Base-by-base conservation (phyloP, 2,113 vertebrate genomes). In the Scomber japonicus region DNA sequence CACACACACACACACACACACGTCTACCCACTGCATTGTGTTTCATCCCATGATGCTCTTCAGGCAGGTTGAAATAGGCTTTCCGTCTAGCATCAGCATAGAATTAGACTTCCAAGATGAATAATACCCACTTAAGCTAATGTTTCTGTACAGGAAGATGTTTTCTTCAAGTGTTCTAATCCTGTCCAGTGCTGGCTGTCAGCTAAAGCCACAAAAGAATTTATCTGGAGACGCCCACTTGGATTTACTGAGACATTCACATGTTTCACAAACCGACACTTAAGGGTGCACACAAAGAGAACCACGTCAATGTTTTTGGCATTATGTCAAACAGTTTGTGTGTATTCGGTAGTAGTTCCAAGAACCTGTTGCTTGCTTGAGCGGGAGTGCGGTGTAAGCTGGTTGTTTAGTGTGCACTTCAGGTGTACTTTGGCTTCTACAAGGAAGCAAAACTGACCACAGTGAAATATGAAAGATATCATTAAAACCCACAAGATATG, bases 211-310 rank as follows among this genome's bases (percentile, higher is more conserved):
- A 55, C 64, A 68, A 0, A 69, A 65, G 57, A 81, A 85, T 82
- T 56, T 4, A 59, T 56, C 7, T 54, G 50, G 53, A 82, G 64
- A 81, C 73, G 71, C 80, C 72, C 59, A 54, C 50, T 19, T 64
- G 48, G 45, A 50, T 62, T 82, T 62, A 19, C 45, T 56, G 67
- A 73, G 48, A 69, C 53, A 17, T 45, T 76, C 14, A 9, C 81
- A 78, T 82, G 46, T 65, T 88, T 88, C 68, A 55, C 50, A 45
- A 86, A 87, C 65, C 62, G n/a, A 60, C 55, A 78, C 31, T 86
- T 67, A 50, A 48, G 56, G 8, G 15, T 67, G 65, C 55, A 73
- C 61, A 82, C 68, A 82, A 67, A 86, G 24, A 48, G 17, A 81
- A 31, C 1, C 17, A 19, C 11, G 27, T 64, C 57, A 46, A 8